Base-by-base conservation (phyloP, 2,113 vertebrate species). In the Axis porcinus region DNA sequence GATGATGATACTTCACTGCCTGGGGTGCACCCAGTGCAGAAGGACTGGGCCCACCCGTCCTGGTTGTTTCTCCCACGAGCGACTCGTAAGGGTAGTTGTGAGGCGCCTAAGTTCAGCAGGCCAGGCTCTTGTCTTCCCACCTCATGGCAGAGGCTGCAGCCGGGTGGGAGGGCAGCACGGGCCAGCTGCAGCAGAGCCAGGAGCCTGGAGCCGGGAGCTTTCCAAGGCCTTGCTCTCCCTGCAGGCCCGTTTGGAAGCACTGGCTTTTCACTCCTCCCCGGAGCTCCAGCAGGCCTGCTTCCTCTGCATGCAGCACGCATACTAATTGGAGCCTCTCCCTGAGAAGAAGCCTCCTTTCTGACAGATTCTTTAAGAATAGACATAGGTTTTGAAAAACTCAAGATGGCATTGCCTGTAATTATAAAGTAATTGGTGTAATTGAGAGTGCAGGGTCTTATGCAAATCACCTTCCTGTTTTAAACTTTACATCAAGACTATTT, bases 371-470 rank as follows among this genome's bases (percentile, higher is more conserved):
- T 94, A 97, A 98, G 98, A 98, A 52, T 96, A 99, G 97, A 89
- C 19, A 2, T 78, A 90, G 96, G 47, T 94, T 98, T 98, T 97
- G 98, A 98, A 98, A 98, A 98, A 83, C 84, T 92, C 97, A 98
- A 58, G 95, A 97, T 98, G 98, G 97, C 96, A 23, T 94, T 89
- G 97, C 96, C 97, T 96, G 89, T 98, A 98, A 99, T 99, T 98
- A 98, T 96, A 97, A 98, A 98, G 98, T 98, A 98, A 98, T 98
- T 43, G 97, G 98, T 79, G 97, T 98, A 98, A 99, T 97, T 96
- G 98, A 98, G 98, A 98, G 97, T 96, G 97, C 85, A 70, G 98
- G 97, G 98, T 98, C 97, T 98, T 97, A 98, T 98, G 98, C 95
- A 97, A 98, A 98, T 98, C 89, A 97, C 79, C 47, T 84, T 97